These are phyloP conservation scores for Sisor rabdophorus DNA, from an alignment of 2,113 vertebrate genomes.

Conservation along the genomic window DNA sequence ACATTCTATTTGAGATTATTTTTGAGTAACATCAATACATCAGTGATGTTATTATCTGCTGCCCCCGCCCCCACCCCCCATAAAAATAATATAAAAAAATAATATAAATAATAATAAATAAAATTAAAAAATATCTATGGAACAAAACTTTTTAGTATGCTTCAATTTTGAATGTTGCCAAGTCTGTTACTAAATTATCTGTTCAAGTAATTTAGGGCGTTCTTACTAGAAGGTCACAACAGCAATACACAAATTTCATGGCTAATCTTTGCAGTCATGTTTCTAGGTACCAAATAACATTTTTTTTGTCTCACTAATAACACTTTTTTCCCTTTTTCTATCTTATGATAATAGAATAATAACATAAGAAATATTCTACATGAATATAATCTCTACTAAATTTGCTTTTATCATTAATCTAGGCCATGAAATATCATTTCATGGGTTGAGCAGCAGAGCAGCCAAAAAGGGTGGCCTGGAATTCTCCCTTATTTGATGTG, in stretches of 20 bases:
- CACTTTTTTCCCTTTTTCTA: background rate
- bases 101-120: background rate
- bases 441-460: background rate
- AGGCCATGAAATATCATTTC: background rate
- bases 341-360: background rate
- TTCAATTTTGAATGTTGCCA: no score
- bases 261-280: background rate
- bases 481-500: constrained; percentile 15
- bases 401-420: background rate
- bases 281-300: background rate
- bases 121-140: background rate
- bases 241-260: background rate
- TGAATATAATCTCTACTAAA: background rate
- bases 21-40: no score
- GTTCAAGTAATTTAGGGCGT: no score
- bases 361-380: background rate
- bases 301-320: background rate
- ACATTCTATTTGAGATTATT: no score
- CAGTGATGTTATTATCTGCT: background rate
- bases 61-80: no score
- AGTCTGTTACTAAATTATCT: no score
- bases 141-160: no score
- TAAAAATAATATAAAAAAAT: background rate
- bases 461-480: background rate
- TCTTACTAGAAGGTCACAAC: background rate